Evolutionary conservation across 1,140 invertebrate species (phyloP).

Genomic region (Druon quercuslanigerum): DNA sequence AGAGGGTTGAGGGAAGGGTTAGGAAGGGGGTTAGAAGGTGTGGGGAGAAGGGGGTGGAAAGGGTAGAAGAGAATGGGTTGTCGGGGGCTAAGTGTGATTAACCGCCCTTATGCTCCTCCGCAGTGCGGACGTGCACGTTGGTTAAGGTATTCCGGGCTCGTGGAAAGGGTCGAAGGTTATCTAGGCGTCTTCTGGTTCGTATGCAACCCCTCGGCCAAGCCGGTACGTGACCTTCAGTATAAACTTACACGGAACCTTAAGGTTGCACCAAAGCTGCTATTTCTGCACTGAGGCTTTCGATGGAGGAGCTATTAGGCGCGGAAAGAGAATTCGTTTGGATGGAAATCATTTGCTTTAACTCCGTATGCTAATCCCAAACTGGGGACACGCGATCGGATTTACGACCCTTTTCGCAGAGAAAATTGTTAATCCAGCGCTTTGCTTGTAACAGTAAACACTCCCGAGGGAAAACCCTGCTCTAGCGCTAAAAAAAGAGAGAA

Average conservation of each 20-base stretch:
- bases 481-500: neutral
- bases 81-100: constrained; percentile 38
- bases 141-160: neutral
- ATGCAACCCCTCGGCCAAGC: constrained; percentile 35
- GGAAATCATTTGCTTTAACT: constrained; percentile 31
- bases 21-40: neutral
- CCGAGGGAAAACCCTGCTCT: neutral
- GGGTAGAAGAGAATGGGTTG: constrained; percentile 41
- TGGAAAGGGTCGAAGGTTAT: constrained; percentile 39
- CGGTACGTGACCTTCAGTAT: constrained; percentile 36
- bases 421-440: neutral
- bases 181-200: constrained; percentile 35
- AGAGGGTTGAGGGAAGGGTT: neutral
- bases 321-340: constrained; percentile 19
- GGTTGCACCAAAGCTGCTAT: constrained; percentile 31
- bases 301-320: constrained; percentile 29
- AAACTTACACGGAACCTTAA: constrained; percentile 32
- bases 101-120: constrained; percentile 34
- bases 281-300: constrained; percentile 23
- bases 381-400: constrained; percentile 2
- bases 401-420: constrained; percentile 20
- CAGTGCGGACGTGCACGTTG: constrained; percentile 37
- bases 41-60: neutral
- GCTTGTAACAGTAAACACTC: constrained; percentile 1
- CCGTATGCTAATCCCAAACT: constrained; percentile 1